phyloP scores from a whole-genome alignment of 2,888 invertebrate genomes.

The Drosophila kambysellisi region DNA sequence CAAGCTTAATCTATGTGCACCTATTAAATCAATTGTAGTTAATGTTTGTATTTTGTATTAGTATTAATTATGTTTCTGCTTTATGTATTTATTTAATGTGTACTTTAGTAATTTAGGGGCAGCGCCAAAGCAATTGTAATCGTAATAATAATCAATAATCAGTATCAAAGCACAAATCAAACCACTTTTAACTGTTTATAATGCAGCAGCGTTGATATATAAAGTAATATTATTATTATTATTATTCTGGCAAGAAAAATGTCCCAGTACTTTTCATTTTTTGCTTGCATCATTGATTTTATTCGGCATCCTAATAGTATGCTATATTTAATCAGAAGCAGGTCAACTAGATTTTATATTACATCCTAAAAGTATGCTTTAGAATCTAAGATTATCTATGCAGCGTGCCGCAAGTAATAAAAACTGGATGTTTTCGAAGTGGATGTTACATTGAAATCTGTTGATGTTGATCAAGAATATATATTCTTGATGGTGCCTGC shows the following conservation, averaged over 20 bases:
- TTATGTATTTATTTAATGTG: neutral
- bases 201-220: neutral
- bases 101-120: conserved; percentile 6
- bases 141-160: neutral
- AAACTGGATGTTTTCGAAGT: neutral
- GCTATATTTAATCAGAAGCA: neutral
- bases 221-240: neutral
- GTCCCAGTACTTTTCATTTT: neutral
- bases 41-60: conserved; percentile 6
- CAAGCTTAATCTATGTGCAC: neutral
- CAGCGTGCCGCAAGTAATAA: neutral
- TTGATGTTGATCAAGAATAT: neutral
- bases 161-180: neutral
- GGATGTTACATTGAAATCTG: neutral
- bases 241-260: neutral
- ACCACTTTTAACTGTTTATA: neutral
- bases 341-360: neutral
- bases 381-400: neutral
- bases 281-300: neutral
- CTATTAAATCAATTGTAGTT: neutral
- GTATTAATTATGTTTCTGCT: neutral
- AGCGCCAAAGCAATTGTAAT: conserved; percentile 9
- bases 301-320: neutral
- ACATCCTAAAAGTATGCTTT: neutral
- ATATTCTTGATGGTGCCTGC: neutral